Conservation (phyloP, 1,140 invertebrate species). For the Neoseiulus cucumeris region DNA sequence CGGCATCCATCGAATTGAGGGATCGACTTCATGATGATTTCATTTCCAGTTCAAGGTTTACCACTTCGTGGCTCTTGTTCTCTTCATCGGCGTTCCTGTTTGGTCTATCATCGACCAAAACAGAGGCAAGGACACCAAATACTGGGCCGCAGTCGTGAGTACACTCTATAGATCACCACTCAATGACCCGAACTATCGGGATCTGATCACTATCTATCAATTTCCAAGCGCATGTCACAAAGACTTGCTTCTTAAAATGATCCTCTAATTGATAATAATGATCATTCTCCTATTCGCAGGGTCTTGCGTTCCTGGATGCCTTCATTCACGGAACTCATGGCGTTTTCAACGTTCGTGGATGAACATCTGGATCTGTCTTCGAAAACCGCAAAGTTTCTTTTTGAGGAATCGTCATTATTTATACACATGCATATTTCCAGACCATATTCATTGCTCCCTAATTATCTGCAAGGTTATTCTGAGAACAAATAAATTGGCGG, state of each 20-base stretch:
- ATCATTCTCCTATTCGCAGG: neutral
- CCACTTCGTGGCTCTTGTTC: slow-evolving; percentile 7
- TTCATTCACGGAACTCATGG: slow-evolving; percentile 1
- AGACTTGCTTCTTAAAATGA: neutral
- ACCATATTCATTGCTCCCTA: no score
- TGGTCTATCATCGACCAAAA: neutral
- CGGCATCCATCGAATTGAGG: neutral
- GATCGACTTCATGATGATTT: neutral
- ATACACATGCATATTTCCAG: no score
- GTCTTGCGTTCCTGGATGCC: neutral
- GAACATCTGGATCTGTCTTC: neutral
- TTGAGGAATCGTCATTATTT: no score
- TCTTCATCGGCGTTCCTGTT: neutral
- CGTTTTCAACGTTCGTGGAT: neutral
- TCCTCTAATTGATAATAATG: neutral
- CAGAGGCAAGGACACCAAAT: neutral
- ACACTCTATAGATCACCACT: neutral
- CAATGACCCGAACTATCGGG: neutral
- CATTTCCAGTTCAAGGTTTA: slow-evolving; percentile 1
- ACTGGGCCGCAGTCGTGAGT: slow-evolving; percentile 2
- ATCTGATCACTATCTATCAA: neutral
- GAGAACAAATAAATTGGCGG: no score
- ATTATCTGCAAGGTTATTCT: no score
- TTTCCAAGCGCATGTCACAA: neutral
- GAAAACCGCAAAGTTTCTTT: no score